These are phyloP conservation scores for Illadopsis cleaveri DNA, from an alignment of 2,113 vertebrate species.

Conservation along the genomic window DNA sequence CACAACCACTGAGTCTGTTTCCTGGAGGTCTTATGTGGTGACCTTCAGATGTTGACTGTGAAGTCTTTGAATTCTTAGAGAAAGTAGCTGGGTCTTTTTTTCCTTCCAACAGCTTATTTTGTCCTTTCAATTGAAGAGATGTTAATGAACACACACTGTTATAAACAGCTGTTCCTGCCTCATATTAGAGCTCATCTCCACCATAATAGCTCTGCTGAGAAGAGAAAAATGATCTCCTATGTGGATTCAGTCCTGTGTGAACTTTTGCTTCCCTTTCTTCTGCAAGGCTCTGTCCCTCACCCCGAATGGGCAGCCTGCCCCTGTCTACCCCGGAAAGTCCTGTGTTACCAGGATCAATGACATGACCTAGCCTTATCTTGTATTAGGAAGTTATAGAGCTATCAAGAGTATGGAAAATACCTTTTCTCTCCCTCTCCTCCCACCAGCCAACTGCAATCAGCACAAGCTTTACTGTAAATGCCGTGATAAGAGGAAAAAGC, in stretches of 20 bases:
- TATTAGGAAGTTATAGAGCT: slow-evolving; percentile 2
- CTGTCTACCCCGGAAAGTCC: background rate
- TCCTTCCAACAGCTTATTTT: background rate
- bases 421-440: background rate
- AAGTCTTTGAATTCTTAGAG: background rate
- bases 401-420: background rate
- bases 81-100: background rate
- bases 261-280: background rate
- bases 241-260: background rate
- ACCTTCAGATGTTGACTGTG: background rate
- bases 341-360: background rate
- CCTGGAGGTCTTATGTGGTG: background rate
- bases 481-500: background rate
- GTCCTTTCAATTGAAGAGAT: background rate
- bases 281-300: background rate
- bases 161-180: background rate
- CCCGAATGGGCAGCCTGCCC: background rate
- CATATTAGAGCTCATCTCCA: background rate
- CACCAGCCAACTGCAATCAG: background rate
- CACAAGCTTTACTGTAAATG: background rate
- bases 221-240: background rate
- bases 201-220: background rate
- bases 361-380: background rate
- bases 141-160: background rate
- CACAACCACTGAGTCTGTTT: background rate